Evolutionary conservation across 2,113 vertebrate species (phyloP).

Genomic region (Tragelaphus scriptus): DNA sequence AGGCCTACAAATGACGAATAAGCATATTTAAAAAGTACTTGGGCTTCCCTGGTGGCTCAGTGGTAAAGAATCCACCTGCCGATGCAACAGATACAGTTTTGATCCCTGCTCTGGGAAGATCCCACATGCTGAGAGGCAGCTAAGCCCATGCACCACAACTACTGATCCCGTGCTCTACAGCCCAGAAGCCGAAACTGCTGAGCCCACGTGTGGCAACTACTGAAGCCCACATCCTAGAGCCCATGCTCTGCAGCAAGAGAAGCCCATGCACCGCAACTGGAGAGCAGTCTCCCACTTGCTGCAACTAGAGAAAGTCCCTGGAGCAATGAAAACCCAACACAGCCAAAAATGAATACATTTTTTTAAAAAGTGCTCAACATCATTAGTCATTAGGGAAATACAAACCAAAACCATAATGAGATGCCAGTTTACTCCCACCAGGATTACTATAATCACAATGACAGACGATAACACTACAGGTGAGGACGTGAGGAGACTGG

Average conservation of each 20-base stretch:
- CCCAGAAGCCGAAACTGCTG: not conserved
- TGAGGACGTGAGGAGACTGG: not conserved
- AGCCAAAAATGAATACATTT: not conserved
- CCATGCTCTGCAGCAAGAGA: not conserved
- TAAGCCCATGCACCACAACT: not conserved
- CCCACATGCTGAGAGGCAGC: not conserved
- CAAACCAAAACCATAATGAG: not conserved
- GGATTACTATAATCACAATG: not conserved
- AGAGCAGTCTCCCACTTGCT: not conserved
- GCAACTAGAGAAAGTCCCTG: not conserved
- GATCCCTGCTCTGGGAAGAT: not conserved
- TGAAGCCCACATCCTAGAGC: not conserved
- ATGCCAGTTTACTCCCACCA: not conserved
- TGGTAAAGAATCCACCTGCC: not conserved
- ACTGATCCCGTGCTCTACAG: not conserved
- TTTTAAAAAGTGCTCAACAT: not conserved
- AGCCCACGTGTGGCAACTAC: not conserved
- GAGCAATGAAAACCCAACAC: not conserved
- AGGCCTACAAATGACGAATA: not conserved
- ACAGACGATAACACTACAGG: not conserved
- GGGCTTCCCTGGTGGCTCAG: not conserved
- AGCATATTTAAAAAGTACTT: not conserved
- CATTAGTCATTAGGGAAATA: not conserved
- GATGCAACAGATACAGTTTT: not conserved
- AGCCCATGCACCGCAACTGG: fast-evolving